Percentiles rank a stretch among this genome's conserved stretches.
Evolutionary conservation across 2,113 vertebrate species (phyloP).

Genomic region (Gymnorhina tibicen): DNA sequence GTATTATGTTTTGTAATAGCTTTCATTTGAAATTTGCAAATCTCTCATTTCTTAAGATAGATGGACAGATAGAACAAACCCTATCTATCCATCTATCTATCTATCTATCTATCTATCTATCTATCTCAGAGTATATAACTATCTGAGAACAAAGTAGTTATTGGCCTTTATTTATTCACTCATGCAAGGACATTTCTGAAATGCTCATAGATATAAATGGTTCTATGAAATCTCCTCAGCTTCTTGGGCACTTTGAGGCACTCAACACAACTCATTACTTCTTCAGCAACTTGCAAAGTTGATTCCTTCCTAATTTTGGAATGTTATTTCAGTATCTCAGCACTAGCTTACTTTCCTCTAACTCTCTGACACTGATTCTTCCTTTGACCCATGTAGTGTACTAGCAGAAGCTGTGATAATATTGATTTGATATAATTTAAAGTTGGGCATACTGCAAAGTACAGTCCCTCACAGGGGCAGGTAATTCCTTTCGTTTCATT

Average conservation of each 20-base stretch:
- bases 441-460: not conserved
- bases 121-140: not conserved
- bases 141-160: not conserved
- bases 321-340: not conserved
- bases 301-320: not conserved
- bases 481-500: not conserved
- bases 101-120: not conserved
- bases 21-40: not conserved
- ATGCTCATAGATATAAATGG: not conserved
- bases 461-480: not conserved
- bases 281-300: not conserved
- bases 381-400: not conserved
- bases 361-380: not conserved
- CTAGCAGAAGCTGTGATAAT: not conserved
- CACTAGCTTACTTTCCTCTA: not conserved
- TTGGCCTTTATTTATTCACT: not conserved
- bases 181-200: not conserved
- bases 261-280: not conserved
- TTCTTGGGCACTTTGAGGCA: not conserved
- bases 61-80: not conserved
- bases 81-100: not conserved
- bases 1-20: fast-evolving
- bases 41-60: not conserved
- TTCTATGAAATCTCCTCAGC: not conserved
- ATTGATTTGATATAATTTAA: not conserved